Conservation (phyloP, 2,888 invertebrate species). For the Sthenelais limicola region DNA sequence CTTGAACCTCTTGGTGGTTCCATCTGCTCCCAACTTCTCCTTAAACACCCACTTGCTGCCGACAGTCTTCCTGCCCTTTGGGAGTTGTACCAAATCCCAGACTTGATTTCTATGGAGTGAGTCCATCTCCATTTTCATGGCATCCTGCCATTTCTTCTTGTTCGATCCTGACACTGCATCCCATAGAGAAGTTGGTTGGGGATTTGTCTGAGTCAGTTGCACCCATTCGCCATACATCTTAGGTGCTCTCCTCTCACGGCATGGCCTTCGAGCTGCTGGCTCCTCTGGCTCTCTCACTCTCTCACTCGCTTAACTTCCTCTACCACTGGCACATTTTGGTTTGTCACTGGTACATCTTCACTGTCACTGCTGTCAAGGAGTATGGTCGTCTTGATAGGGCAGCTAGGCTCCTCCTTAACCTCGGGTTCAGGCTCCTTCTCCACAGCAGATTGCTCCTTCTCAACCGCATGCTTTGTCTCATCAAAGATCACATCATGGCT, state of each 20-base stretch:
- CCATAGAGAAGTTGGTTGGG: constrained; percentile 14
- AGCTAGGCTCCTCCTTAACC: constrained; percentile 16
- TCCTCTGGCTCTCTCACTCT: not conserved
- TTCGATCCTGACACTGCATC: constrained; percentile 13
- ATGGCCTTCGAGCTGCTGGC: not conserved
- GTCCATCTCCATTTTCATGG: constrained; percentile 21
- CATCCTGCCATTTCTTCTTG: constrained; percentile 20
- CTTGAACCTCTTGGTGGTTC: constrained; percentile 52
- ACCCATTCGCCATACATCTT: constrained; percentile 27
- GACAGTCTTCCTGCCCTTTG: constrained; percentile 47
- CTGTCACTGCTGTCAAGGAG: constrained; percentile 7
- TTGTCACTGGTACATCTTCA: constrained; percentile 10
- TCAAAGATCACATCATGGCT: constrained; percentile 49
- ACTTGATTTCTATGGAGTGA: constrained; percentile 50
- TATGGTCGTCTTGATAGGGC: not conserved
- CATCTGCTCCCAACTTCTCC: constrained; percentile 49
- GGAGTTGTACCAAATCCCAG: constrained; percentile 49
- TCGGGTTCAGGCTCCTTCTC: constrained; percentile 40
- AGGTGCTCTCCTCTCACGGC: constrained; percentile 8
- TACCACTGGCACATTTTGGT: constrained; percentile 2
- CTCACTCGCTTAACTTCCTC: too few relatives aligned
- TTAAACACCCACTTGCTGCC: constrained; percentile 55
- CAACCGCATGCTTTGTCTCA: constrained; percentile 39
- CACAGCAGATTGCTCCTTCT: constrained; percentile 27
- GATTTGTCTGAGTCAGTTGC: not conserved